Base-by-base conservation (phyloP, 2,888 invertebrate genomes). In the Oithona nana region DNA sequence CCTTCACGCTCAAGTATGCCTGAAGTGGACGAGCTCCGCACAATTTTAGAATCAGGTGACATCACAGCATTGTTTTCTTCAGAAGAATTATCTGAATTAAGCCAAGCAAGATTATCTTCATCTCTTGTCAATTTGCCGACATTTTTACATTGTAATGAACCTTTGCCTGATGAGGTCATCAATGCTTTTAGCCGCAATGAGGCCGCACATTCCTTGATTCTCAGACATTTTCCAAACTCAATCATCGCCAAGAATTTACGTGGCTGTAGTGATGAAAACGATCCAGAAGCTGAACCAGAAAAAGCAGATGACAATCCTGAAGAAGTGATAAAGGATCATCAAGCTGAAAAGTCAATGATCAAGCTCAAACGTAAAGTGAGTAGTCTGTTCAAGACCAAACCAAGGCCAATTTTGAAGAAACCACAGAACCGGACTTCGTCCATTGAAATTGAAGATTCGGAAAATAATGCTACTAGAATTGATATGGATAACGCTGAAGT, bases 91-190 rank as follows among this genome's bases (percentile, higher is more conserved):
- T 61, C 64, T 6, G 59, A 61, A 20, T 63, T 61, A 13, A n/a
- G n/a, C n/a, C n/a, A n/a, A n/a, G 67, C 65, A 20, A 66, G 69
- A 30, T 51, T 59, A 22, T 66, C 65, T 30, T 68, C 68, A 64
- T 88, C 88, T n/a, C 76, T 88, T 67, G 83, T 89, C 13, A 86
- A 84, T 69, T 74, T 90, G 64, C 90, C 89, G 1, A 90, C 89
- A 0, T 90, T 81, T 70, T 61, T 66, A n/a, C 64, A 62, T 26
- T 52, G 63, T 24, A 61, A 63, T 11, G 64, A 65, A 31, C 57
- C 50, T 13, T 55, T 59, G 28, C 59, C 59, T 16, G 22, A 11
- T n/a, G 59, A 59, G 30, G 59, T 59, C 13, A 22, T 59, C 2
- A 31, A 13, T 24, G 26, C 39, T 11, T 48, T 59, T 39, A 22